Evolutionary conservation across 2,113 vertebrate genomes (phyloP).

Genomic region (Sinocyclocheilus rhinocerous): DNA sequence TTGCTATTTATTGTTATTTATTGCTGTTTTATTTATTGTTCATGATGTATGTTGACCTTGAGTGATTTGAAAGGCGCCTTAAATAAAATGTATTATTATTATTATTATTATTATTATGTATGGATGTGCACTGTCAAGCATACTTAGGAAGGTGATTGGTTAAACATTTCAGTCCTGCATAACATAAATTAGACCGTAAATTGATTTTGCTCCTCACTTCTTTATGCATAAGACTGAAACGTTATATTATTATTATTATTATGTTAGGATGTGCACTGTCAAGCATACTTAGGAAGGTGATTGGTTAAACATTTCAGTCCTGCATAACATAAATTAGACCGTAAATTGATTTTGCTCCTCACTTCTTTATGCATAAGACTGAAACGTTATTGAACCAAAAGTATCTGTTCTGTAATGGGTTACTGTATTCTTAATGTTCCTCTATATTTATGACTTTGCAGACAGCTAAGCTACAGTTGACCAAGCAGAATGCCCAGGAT

Average conservation of each 20-base stretch:
- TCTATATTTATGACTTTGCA: conserved; percentile 59
- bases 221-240: not conserved
- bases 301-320: not conserved
- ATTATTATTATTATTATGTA: no score
- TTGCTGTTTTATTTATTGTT: no score
- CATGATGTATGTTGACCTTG: no score
- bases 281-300: not conserved
- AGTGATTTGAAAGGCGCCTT: no score
- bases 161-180: not conserved
- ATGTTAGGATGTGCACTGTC: not conserved
- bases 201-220: not conserved
- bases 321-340: not conserved
- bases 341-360: not conserved
- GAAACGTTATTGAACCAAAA: not conserved
- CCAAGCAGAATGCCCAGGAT: conserved; percentile 83
- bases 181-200: not conserved
- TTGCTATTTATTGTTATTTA: no score
- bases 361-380: not conserved
- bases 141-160: not conserved
- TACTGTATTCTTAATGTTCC: not conserved
- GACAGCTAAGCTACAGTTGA: conserved; percentile 88
- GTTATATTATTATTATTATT: no score
- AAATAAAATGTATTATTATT: no score
- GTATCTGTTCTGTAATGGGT: not conserved
- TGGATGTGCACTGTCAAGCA: not conserved